Evolutionary conservation across 2,113 vertebrate species (phyloP), one percentile per base, ranked within the genome.

Genomic region (Otis tarda): DNA sequence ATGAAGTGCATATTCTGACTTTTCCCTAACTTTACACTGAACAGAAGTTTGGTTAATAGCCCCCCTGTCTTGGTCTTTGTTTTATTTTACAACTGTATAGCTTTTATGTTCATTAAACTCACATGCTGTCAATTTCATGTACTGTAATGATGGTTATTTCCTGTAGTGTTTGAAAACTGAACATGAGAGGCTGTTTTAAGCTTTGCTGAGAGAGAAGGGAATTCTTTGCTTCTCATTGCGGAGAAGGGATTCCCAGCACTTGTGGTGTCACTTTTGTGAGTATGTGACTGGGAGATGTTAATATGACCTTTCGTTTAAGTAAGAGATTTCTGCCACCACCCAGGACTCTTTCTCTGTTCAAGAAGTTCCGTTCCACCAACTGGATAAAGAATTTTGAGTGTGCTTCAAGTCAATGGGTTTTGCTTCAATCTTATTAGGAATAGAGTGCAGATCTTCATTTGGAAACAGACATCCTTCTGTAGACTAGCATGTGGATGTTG

Each of bases 251-350:
- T 89, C 73, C n/a, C 67, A 49, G 47, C 49, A 84, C 94, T 82
- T 93, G n/a, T 55, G 57, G 65, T 30, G 1, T 91, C 28, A 27
- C 39, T 96, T 93, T 74, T 80, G 56, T n/a, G 12, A 83, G 50
- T 90, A 67, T 68, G 35, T 94, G 78, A 73, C 89, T 53, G n/a
- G 71, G 61, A 95, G 71, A 95, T 94, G 80, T 76, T 97, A 91
- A 73, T 93, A 93, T 31, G 77, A 93, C 78, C 87, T 95, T 94
- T 89, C 27, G 45, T 97, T 97, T 78, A 94, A 88, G 45, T 53
- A 92, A 86, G 80, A 96, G 95, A 88, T 94, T 90, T 94, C 69
- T 79, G 80, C 90, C 70, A 83, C 56, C 92, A 90, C 60, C 63
- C 78, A 95, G 69, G 71, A 61, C 84, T 97, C 55, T 43, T 43